Base-by-base conservation (phyloP, 2,888 invertebrate genomes). In the Anoncus sp. region DNA sequence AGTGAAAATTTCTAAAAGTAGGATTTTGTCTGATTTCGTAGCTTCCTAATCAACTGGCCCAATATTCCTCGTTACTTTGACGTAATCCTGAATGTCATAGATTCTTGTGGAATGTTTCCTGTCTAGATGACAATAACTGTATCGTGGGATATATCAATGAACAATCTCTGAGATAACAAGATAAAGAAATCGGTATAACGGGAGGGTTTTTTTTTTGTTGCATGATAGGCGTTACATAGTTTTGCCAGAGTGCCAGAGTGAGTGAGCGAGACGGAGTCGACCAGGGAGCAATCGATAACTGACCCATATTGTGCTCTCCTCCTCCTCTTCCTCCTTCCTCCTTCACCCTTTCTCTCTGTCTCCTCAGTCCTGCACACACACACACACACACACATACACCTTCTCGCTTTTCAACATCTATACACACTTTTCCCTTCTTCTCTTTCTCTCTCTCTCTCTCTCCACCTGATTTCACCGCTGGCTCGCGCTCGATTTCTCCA, bases 231-330 rank as follows among this genome's bases (percentile, higher is more conserved):
- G 87, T 89, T 88, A 88, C 87, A 86, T 81, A 82, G 82, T 81
- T 73, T 73, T 27, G 72, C 47, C 57, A 45, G 51, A 62, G 71
- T 60, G 73, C 38, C 38, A 72, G 51, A 57, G 40, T 14, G 79
- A 72, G 75, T 38, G 69, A 78, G 72, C 59, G 78, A 75, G 81
- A 81, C 84, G 85, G 82, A 86, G 78, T 85, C 84, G 84, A 85
- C 84, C 83, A 85, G 85, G 67, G 85, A 85, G 86, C 86, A 89
- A 89, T 89, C 89, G 87, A 89, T 89, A 89, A 85, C 86, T 89
- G 89, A 89, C 89, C 89, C 88, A 89, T 89, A 89, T 90, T 87
- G 87, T 82, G 80, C 77, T 77, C 79, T 74, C 77, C 69, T 62
- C 65, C 76, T 62, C 27, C 72, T 55, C 66, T 66, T 73, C 66